Evolutionary conservation across 2,113 vertebrate genomes (phyloP), one percentile per base, ranked within the genome.

Genomic region (Rhinopithecus roxellana): DNA sequence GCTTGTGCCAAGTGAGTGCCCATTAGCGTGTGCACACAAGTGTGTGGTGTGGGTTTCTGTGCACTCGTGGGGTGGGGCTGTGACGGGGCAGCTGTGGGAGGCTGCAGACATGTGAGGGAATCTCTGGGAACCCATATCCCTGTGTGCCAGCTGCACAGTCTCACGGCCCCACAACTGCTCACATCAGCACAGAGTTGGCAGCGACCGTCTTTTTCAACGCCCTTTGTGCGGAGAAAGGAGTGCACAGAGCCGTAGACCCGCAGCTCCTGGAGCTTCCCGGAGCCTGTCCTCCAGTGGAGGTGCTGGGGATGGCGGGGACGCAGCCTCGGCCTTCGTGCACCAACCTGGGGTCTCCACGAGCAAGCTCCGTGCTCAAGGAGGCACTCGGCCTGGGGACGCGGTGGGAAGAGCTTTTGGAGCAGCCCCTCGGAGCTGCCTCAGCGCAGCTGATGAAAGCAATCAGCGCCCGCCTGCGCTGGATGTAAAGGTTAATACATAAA

Each of bases 401-500:
- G 78, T 9, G 14, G 45, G 69, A 48, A 23, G 59, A 13, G 1
- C 75, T 27, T 32, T 4, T 4, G 0, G 45, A 55, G 75, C 23
- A 75, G 78, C 55, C 48, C 38, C 48, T 3, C 13, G 6, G 27
- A 59, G 40, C n/a, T 3, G n/a, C 50, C 1, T 40, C 67, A 38
- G 25, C 0, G 6, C 17, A 0, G 85, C 82, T 86, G 95, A 94
- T 96, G 97, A 96, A 98, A 98, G 97, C 97, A 97, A 98, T 98
- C 98, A 98, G 98, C 82, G 90, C 94, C 96, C 43, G 81, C 97
- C 90, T 97, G 89, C 50, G 97, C 98, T 97, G 98, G 97, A 97
- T 97, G 97, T 98, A 98, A 98, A 99, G 98, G 98, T 98, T 98
- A 98, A 98, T 98, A 97, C 98, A 98, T 98, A 98, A 99, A 98